These are phyloP conservation scores for Manacus vitellinus DNA, from an alignment of 2,113 vertebrate genomes.

Conservation along the genomic window DNA sequence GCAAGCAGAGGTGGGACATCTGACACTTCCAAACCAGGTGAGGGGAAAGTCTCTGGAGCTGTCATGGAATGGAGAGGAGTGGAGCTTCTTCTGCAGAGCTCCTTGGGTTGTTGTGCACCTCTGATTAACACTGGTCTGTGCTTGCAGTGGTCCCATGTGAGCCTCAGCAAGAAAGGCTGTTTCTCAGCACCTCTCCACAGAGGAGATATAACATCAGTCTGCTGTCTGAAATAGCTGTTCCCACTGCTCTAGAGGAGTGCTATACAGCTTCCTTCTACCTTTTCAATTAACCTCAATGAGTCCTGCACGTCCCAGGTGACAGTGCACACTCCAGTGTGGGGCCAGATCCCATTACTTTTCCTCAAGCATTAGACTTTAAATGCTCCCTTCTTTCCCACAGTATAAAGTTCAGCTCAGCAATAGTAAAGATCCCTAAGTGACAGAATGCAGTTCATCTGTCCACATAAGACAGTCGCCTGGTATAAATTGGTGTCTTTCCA, in stretches of 20 bases:
- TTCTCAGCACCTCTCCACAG: neutral
- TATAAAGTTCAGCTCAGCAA: neutral
- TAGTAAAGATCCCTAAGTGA: neutral
- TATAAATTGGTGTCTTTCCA: neutral
- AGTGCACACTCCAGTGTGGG: neutral
- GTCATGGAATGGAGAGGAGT: rapidly evolving
- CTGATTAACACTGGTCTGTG: rapidly evolving
- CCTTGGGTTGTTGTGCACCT: rapidly evolving
- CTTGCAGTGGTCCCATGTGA: neutral
- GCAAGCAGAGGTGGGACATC: rapidly evolving
- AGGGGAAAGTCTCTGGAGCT: neutral
- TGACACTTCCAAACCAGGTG: neutral
- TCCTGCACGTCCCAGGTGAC: neutral
- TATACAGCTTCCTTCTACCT: neutral
- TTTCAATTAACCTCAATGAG: neutral
- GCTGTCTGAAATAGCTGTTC: neutral
- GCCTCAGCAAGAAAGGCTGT: neutral
- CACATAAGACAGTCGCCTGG: rapidly evolving
- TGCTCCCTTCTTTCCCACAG: neutral
- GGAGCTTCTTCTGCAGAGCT: neutral
- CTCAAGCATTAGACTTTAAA: neutral
- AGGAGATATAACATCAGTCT: neutral
- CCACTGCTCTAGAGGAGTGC: neutral
- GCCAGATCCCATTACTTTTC: neutral
- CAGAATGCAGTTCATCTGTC: neutral